Evolutionary conservation across 2,797 vertebrate species (phyloP), one percentile per base, ranked within the genome.

Genomic region (Cottoperca gobio): DNA sequence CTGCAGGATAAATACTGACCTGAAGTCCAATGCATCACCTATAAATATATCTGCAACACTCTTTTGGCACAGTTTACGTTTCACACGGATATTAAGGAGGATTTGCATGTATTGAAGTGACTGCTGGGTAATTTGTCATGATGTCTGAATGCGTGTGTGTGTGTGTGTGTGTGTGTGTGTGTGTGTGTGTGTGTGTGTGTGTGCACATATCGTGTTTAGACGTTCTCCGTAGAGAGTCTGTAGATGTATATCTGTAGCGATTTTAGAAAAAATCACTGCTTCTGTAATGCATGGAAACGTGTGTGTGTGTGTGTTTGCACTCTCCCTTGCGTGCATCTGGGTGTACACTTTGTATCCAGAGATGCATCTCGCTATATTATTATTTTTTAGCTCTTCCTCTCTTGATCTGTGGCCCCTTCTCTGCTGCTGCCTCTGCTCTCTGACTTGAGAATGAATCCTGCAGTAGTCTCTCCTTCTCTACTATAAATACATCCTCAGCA

Each of bases 261-360:
- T 93, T 92, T 88, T 83, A 65, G 73, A 77, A 94, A 94, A 94
- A 93, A 93, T 94, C 92, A 89, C 39, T 17, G 90, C 74, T 87
- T 94, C 78, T 82, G 74, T 86, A 89, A 91, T 87, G 81, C 50
- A 50, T 60, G 28, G 42, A 78, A 60, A 69, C 65, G 33, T 43
- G 46, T 66, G 39, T 37, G 79, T 37, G 54, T 26, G n/a, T n/a
- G n/a, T n/a, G n/a, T n/a, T n/a, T 83, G 78, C 54, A 48, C 16
- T 70, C 59, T 76, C 39, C 7, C 79, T 82, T 49, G 45, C 9
- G 24, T 33, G 52, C 21, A 43, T 31, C 43, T 17, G n/a, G 57
- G 59, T 65, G 45, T 24, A 23, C 43, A 2, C 67, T n/a, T n/a
- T n/a, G 66, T 68, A 73, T 73, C 74, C 57, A 66, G 69, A 77